Percentiles rank a stretch among this genome's conserved stretches.
These are phyloP conservation scores for Mesaphorura yosii DNA, from an alignment of 1,140 invertebrate genomes.

Conservation along the genomic window DNA sequence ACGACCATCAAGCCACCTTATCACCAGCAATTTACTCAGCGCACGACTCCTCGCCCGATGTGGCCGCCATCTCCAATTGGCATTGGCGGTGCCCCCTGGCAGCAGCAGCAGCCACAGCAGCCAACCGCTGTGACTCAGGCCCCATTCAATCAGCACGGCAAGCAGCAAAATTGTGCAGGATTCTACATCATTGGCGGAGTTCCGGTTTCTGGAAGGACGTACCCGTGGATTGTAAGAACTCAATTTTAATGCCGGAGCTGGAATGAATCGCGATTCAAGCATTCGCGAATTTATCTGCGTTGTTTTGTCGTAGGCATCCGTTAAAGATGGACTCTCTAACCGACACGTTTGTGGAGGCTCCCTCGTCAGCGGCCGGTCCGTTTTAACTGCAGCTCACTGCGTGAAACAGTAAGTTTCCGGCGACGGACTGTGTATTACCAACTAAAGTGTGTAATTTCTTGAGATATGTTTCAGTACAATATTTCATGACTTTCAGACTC, in stretches of 20 bases:
- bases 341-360: constrained; percentile 10
- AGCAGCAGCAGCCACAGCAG: not conserved
- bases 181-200: constrained; percentile 13
- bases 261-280: too few species aligned
- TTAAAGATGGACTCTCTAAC: constrained; percentile 5
- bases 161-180: constrained; percentile 5
- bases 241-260: not conserved
- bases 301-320: not conserved
- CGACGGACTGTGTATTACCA: not conserved
- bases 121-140: not conserved
- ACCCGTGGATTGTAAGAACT: constrained; percentile 11
- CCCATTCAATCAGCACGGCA: not conserved
- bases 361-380: not conserved
- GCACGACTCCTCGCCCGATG: not conserved
- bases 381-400: constrained; percentile 8
- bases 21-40: not conserved
- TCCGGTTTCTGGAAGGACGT: constrained; percentile 3
- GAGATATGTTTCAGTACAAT: too few species aligned
- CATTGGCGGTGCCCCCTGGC: not conserved
- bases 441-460: too few species aligned
- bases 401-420: constrained; percentile 3
- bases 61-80: too few species aligned
- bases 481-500: not conserved
- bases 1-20: not conserved
- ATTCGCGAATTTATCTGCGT: not conserved